Base-by-base conservation (phyloP, 2,888 invertebrate species). In the Acronicta alni region DNA sequence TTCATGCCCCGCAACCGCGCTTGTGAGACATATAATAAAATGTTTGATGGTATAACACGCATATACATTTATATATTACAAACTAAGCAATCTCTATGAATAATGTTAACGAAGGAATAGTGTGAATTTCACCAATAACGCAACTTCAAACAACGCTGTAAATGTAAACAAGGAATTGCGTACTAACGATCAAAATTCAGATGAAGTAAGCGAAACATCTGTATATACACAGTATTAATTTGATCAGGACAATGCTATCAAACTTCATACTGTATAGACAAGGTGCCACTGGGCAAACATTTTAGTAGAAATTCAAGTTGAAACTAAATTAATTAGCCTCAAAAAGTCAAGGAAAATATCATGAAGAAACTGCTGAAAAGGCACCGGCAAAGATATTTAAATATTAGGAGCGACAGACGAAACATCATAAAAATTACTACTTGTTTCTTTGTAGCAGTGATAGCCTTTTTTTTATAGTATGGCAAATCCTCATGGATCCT, bases 131-230 rank as follows among this genome's bases (percentile, higher is more conserved):
- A 32, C 44, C 49, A 61, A 51, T 56, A 57, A 30, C 41, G 42
- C 44, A 18, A 54, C 54, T 60, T 55, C 71, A 70, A 78, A 80
- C 77, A 80, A 76, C 65, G 60, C 59, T 69, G 58, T 63, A 80
- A 61, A 75, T 72, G 80, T 75, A 82, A 83, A 83, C 82, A 78
- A 80, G 67, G 51, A 71, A 70, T 64, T 65, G 52, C 66, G 70
- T 76, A 77, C 81, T 87, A 88, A 87, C 84, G 86, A 87, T 84
- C 87, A 77, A 83, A 87, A 86, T 83, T 83, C 74, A 82, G 82
- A 81, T 78, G 69, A 70, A 77, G 78, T 78, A 70, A 77, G 75
- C 67, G 69, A 60, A 80, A 78, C 74, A 72, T 75, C 69, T 74
- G 49, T 73, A 76, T 73, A 76, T 65, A 64, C 67, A 48, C 44